These are phyloP conservation scores for Erpobdella octoculata DNA, from an alignment of 2,888 invertebrate genomes.

Conservation along the genomic window DNA sequence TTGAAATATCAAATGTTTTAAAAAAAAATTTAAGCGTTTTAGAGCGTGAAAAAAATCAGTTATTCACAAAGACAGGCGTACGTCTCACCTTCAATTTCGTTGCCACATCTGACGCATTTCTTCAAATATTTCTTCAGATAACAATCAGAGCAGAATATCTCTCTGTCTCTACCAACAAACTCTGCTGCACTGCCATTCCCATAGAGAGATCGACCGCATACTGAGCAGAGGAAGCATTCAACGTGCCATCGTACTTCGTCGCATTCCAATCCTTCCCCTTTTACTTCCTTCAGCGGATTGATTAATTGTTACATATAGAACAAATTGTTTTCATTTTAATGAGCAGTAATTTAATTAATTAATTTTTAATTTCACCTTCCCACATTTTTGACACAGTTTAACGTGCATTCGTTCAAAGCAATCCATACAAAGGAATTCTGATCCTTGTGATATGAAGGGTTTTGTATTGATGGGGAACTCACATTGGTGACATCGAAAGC, in stretches of 20 bases:
- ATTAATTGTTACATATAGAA: not conserved
- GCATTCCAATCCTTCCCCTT: conserved; percentile 13
- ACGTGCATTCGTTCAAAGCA: conserved; percentile 16
- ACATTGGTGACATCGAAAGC: conserved; percentile 24
- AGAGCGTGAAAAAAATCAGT: too few relatives aligned
- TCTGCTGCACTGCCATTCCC: not conserved
- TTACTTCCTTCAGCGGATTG: conserved; percentile 5
- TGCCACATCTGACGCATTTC: conserved; percentile 25
- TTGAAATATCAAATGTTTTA: too few relatives aligned
- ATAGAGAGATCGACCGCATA: conserved; percentile 16
- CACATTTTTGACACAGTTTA: conserved; percentile 13
- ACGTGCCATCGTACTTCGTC: conserved; percentile 23
- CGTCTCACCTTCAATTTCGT: conserved; percentile 26
- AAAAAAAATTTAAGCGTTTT: too few relatives aligned
- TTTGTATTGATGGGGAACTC: conserved; percentile 10
- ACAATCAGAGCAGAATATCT: conserved; percentile 27
- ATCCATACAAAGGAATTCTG: conserved; percentile 1
- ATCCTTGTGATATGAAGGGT: not conserved
- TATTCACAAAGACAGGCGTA: too few relatives aligned
- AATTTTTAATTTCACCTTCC: not conserved
- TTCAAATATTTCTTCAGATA: conserved; percentile 4
- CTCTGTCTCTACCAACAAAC: conserved; percentile 13
- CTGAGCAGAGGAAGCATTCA: conserved; percentile 26
- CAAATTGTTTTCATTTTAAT: not conserved
- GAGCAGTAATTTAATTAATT: not conserved